Conservation (phyloP, 2,113 vertebrate species). For the Sylvietta virens region DNA sequence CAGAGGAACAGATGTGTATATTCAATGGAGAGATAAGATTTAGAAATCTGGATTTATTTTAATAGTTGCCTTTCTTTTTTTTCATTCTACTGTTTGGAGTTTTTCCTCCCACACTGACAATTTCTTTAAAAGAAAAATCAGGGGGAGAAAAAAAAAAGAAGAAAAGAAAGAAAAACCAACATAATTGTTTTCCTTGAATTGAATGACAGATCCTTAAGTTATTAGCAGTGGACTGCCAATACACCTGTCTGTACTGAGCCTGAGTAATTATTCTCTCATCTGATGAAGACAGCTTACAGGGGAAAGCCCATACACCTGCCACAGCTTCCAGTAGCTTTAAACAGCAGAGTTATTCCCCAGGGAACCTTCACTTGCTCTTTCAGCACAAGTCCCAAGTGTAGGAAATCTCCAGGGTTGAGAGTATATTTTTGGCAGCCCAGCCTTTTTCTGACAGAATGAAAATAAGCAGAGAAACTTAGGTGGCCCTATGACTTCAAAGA, state of each 20-base stretch:
- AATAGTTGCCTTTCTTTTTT: slow-evolving; percentile 13
- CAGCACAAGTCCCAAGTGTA: background rate
- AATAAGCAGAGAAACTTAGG: slow-evolving; percentile 31
- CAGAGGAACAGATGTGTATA: slow-evolving; percentile 20
- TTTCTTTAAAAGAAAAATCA: slow-evolving; percentile 7
- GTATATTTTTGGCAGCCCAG: background rate
- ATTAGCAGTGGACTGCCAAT: background rate
- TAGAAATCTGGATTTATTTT: slow-evolving; percentile 56
- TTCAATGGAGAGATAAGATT: slow-evolving; percentile 25
- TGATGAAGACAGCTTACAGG: background rate
- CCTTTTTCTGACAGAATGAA: background rate
- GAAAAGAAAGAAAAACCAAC: background rate
- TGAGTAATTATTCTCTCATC: background rate
- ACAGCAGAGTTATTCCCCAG: background rate
- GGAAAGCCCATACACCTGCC: background rate
- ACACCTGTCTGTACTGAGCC: background rate
- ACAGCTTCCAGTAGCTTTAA: background rate
- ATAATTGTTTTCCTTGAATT: background rate
- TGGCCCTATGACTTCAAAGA: background rate
- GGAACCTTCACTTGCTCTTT: background rate
- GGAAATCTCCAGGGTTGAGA: background rate
- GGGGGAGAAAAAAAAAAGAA: no score
- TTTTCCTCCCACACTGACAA: background rate
- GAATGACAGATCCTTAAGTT: background rate
- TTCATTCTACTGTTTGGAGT: background rate